Percentiles rank a stretch among this genome's conserved stretches.
Conservation (phyloP, 2,888 invertebrate genomes). For the Lithophane leautieri region DNA sequence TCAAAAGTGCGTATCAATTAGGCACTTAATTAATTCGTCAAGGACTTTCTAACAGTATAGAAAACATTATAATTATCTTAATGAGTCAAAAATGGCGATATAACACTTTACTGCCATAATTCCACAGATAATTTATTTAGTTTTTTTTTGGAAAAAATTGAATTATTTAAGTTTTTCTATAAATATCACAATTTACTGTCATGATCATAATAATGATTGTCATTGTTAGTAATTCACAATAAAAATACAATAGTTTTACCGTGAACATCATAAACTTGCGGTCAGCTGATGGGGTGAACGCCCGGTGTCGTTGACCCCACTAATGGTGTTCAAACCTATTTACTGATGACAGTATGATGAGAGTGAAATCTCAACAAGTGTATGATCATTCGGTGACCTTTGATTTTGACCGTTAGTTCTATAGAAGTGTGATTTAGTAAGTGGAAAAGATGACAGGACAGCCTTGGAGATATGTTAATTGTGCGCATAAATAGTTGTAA, state of each 20-base stretch:
- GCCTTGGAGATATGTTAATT: constrained; percentile 16
- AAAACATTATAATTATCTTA: neutral
- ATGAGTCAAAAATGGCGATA: neutral
- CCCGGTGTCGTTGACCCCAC: constrained; percentile 66
- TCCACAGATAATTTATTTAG: neutral
- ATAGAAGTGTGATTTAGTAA: constrained; percentile 9
- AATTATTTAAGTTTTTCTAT: neutral
- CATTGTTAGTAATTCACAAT: constrained; percentile 36
- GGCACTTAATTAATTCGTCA: too few relatives aligned
- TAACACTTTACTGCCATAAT: neutral
- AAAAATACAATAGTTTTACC: constrained; percentile 41
- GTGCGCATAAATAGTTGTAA: neutral
- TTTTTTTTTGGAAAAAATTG: neutral
- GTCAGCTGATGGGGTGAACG: constrained; percentile 72
- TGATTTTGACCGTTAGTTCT: constrained; percentile 37
- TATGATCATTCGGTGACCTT: constrained; percentile 52
- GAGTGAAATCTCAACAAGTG: constrained; percentile 65
- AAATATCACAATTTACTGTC: constrained; percentile 16
- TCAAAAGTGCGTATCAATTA: constrained; percentile 30
- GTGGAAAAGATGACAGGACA: constrained; percentile 6
- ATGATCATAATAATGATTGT: constrained; percentile 9
- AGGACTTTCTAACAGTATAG: too few relatives aligned
- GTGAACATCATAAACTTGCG: constrained; percentile 59
- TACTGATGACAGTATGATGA: constrained; percentile 62
- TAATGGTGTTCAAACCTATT: constrained; percentile 66